Conservation (phyloP, 2,113 vertebrate genomes). For the Cyphotilapia sp. region DNA sequence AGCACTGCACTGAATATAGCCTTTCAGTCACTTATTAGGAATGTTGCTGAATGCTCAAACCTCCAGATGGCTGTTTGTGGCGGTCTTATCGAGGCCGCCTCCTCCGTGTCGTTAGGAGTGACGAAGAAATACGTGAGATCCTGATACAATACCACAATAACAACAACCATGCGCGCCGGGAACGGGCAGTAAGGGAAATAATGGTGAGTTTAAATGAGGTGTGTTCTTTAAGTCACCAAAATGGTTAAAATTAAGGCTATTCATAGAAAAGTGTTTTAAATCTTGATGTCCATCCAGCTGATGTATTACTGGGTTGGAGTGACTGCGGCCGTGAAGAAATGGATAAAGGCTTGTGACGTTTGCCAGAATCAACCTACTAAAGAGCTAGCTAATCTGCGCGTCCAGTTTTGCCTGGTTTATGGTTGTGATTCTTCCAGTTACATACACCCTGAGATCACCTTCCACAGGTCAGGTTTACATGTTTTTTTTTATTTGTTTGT, state of each 20-base stretch:
- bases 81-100: conserved; percentile 35
- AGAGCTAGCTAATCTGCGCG: rapidly evolving
- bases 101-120: conserved; percentile 46
- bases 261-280: not conserved
- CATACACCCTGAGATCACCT: conserved; percentile 16
- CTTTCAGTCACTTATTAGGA: not conserved
- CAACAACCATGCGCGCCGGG: conserved; percentile 30
- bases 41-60: not conserved
- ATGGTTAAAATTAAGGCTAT: not conserved
- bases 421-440: conserved; percentile 44
- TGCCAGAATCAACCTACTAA: not conserved
- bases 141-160: conserved; percentile 57
- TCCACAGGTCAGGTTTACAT: conserved; percentile 23
- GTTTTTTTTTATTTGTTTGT: not conserved
- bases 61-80: conserved; percentile 45
- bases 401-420: conserved; percentile 46
- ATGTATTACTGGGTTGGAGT: conserved; percentile 56
- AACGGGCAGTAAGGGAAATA: conserved; percentile 4
- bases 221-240: not conserved
- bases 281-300: not conserved
- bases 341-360: conserved; percentile 13
- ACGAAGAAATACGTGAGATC: conserved; percentile 44
- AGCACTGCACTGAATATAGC: not conserved
- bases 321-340: conserved; percentile 24
- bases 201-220: conserved; percentile 13